phyloP scores from a whole-genome alignment of 2,888 invertebrate genomes.

The Amblyjoppa proteus region DNA sequence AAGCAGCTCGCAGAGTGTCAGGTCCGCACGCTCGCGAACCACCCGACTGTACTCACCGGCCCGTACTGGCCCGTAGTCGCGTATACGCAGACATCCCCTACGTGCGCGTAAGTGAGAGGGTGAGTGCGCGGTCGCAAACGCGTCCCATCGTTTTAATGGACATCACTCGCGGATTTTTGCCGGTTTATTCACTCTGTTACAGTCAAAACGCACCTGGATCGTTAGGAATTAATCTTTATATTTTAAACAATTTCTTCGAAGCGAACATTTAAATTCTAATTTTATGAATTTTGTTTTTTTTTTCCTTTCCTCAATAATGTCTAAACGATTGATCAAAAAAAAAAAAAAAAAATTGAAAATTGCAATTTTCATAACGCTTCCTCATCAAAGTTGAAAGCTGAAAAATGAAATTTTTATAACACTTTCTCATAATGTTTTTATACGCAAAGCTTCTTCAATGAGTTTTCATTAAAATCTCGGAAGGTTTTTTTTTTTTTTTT shows the following conservation, averaged over 20 bases:
- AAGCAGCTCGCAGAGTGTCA: conserved; percentile 62
- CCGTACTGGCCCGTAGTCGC: background rate
- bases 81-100: background rate
- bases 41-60: background rate
- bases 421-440: no score
- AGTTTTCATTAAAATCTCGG: no score
- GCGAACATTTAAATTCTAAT: background rate
- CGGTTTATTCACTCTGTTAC: conserved; percentile 39
- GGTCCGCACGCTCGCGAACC: conserved; percentile 29
- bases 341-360: no score
- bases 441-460: no score
- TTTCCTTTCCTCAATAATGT: background rate
- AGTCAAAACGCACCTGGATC: conserved; percentile 24
- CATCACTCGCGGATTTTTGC: conserved; percentile 21
- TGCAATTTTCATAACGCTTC: no score
- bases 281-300: no score
- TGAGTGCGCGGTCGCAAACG: conserved; percentile 30
- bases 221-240: conserved; percentile 9
- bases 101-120: conserved; percentile 2
- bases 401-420: no score
- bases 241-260: background rate
- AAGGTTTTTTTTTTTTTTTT: no score
- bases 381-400: no score
- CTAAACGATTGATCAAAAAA: background rate
- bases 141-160: conserved; percentile 52